Conservation (phyloP, 2,888 invertebrate species). For the Sussaba pulchella region DNA sequence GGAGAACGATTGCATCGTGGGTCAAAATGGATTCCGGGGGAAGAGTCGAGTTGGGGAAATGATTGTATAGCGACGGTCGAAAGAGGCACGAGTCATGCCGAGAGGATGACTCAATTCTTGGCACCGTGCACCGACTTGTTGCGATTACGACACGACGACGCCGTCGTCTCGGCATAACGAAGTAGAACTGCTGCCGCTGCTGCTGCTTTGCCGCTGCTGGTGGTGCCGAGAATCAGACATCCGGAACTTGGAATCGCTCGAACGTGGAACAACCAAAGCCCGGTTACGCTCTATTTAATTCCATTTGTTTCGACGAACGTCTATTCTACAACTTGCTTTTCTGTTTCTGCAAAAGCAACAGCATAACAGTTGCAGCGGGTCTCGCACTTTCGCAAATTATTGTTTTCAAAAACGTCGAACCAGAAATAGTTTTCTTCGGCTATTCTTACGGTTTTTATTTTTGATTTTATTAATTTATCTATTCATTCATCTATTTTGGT, state of each 20-base stretch:
- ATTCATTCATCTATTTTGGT: too few species aligned
- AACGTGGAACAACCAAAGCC: conserved; percentile 65
- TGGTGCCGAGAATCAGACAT: conserved; percentile 63
- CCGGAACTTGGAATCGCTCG: conserved; percentile 66
- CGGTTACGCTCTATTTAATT: conserved; percentile 65
- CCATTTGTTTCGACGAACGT: conserved; percentile 60
- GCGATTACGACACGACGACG: conserved; percentile 71
- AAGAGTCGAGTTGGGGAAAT: conserved; percentile 44
- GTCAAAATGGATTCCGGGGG: conserved; percentile 12
- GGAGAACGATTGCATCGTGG: not conserved
- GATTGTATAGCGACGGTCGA: conserved; percentile 28
- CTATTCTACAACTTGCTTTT: not conserved
- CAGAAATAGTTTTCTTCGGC: too few species aligned
- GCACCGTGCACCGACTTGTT: conserved; percentile 71
- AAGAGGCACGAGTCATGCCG: conserved; percentile 60
- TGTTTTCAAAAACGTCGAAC: conserved; percentile 64
- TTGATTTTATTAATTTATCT: too few species aligned
- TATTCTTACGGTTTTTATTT: too few species aligned
- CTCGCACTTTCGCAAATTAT: too few species aligned
- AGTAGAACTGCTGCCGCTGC: conserved; percentile 48
- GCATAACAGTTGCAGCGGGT: too few species aligned
- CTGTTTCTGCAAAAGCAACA: too few species aligned
- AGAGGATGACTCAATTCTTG: conserved; percentile 79
- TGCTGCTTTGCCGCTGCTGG: not conserved
- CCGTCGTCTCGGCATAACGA: conserved; percentile 48